Conservation (phyloP, 2,888 invertebrate species). For the Danaus chrysippus region DNA sequence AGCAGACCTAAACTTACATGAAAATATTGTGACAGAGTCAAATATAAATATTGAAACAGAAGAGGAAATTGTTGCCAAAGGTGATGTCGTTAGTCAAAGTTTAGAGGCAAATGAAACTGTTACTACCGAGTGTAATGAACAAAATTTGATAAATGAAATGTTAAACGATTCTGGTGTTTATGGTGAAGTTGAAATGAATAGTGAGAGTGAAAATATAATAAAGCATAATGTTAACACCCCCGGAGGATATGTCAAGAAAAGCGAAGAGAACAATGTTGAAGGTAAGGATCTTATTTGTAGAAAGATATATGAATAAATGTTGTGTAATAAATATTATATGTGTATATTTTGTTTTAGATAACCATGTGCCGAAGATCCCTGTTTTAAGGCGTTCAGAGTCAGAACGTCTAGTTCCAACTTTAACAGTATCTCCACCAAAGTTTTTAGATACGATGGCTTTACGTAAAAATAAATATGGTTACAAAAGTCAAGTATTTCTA, state of each 20-base stretch:
- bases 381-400: constrained; percentile 71
- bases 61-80: constrained; percentile 41
- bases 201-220: constrained; percentile 42
- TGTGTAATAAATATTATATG: constrained; percentile 8
- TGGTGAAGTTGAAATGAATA: constrained; percentile 35
- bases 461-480: constrained; percentile 80
- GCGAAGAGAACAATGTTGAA: not conserved
- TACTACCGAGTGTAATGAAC: constrained; percentile 15
- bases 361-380: constrained; percentile 63
- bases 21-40: constrained; percentile 46
- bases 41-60: constrained; percentile 29
- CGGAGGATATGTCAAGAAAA: too few species aligned
- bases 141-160: constrained; percentile 43
- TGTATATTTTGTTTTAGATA: constrained; percentile 57
- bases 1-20: constrained; percentile 69
- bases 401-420: constrained; percentile 60
- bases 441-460: constrained; percentile 92
- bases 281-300: not conserved
- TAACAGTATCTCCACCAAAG: constrained; percentile 74
- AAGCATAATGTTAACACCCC: constrained; percentile 14
- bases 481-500: constrained; percentile 81
- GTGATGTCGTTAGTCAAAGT: constrained; percentile 65
- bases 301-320: constrained; percentile 11
- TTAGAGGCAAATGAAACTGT: constrained; percentile 35
- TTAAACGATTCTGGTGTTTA: constrained; percentile 43